Evolutionary conservation across 2,888 invertebrate species (phyloP), one percentile per base, ranked within the genome.

Genomic region (Deilephila elpenor): DNA sequence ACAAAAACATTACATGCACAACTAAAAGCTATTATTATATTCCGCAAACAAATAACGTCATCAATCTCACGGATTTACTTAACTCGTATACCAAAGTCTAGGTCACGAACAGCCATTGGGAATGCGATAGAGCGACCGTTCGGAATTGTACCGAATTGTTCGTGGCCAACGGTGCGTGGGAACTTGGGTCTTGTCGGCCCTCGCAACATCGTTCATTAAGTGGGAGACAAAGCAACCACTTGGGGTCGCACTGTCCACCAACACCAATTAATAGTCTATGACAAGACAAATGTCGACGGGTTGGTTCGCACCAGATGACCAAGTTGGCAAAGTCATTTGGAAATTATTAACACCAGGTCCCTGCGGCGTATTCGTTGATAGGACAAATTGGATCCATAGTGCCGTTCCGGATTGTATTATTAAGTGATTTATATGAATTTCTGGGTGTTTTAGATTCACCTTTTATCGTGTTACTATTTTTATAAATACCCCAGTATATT

Each of bases 221-320:
- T 25, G 25, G 20, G 67, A 25, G 17, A 44, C 67, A 67, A 51
- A 51, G 51, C 19, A 34, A 67, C 44, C 17, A 51, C 25, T 67
- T 51, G 44, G 25, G 67, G 44, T 25, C 25, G 5, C 25, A 37
- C 44, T 25, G 44, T 25, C 67, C 25, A 51, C 51, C n/a, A n/a
- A n/a, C 34, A 25, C 44, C 44, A 51, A 67, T 67, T 51, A 67
- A 67, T 67, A 25, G 20, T 25, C 67, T 11, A 25, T 17, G 64
- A 20, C 51, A 67, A 51, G 67, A 67, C 25, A 51, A 67, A 67
- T 67, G 62, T 8, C n/a, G n/a, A 62, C 37, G 37, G 6, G 25
- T 32, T 61, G 32, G 29, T 19, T 29, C 32, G 32, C 25, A 44
- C 37, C 64, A 64, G 20, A 20, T 44, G 20, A 20, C 20, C 20